Percentiles rank a stretch among this genome's conserved stretches.
phyloP scores from a whole-genome alignment of 2,113 vertebrate genomes.

The Coryphaenoides rupestris region DNA sequence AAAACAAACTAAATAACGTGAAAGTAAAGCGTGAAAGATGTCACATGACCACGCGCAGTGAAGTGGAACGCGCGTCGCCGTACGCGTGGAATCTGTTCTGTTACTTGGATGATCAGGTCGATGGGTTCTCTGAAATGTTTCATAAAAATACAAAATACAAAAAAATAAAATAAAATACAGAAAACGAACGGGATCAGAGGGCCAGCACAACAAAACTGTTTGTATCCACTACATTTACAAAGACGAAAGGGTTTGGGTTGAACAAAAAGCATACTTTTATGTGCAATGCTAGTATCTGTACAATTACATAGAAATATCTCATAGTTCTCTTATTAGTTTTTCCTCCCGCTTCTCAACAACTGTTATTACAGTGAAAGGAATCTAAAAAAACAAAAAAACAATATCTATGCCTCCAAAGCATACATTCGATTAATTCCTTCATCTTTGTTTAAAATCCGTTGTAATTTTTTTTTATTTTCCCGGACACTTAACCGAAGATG shows the following conservation, averaged over 20 bases:
- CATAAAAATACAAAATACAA: slow-evolving; percentile 48
- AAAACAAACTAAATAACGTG: slow-evolving; percentile 59
- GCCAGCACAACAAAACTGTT: slow-evolving; percentile 85
- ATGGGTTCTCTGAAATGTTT: slow-evolving; percentile 38
- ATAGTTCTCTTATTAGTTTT: slow-evolving; percentile 90
- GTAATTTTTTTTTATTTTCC: slow-evolving; percentile 54
- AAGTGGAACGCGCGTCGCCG: slow-evolving; percentile 59
- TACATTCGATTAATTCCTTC: slow-evolving; percentile 82
- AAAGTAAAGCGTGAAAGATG: slow-evolving; percentile 68
- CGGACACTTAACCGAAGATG: slow-evolving; percentile 73
- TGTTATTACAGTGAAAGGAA: slow-evolving; percentile 86
- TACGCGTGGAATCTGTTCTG: slow-evolving; percentile 47
- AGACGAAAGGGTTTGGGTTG: slow-evolving; percentile 84
- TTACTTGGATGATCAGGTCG: slow-evolving; percentile 48
- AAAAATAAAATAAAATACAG: slow-evolving; percentile 22
- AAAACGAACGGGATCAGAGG: slow-evolving; percentile 83
- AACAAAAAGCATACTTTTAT: slow-evolving; percentile 92
- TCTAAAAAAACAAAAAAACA: slow-evolving; percentile 60
- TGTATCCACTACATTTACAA: slow-evolving; percentile 91
- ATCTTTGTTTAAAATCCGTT: slow-evolving; percentile 66
- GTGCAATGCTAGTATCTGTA: slow-evolving; percentile 98
- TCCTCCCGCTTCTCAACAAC: slow-evolving; percentile 77
- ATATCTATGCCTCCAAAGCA: slow-evolving; percentile 80
- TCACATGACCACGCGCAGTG: slow-evolving; percentile 66
- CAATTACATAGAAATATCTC: slow-evolving; percentile 96